Base-by-base conservation (phyloP, 2,113 vertebrate species). In the Lipophrys pholis region DNA sequence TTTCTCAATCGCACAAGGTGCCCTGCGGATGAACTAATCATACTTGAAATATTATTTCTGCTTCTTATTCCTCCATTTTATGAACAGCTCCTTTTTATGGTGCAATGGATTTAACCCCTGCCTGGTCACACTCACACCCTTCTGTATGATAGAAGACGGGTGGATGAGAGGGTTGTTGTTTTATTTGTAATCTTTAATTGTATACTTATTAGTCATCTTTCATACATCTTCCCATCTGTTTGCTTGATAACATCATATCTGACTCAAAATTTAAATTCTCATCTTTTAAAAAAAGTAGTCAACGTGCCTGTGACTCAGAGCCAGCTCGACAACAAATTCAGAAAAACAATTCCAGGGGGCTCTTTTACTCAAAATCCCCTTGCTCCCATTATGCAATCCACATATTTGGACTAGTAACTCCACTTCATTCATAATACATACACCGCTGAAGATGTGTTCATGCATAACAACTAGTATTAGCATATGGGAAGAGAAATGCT, bases 11-110 rank as follows among this genome's bases (percentile, higher is more conserved):
- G 86, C 90, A 91, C 76, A 94, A 95, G 93, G 94, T 95, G 94
- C 89, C 93, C 91, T 94, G 88, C 82, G 91, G 91, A 94, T 95
- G 92, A 97, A 96, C 92, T 94, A 95, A 95, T 94, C 87, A 92
- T 94, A 93, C 89, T 91, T 93, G 95, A 97, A 96, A 94, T 94
- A 96, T 94, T 95, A 94, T 94, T 95, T 96, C 93, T 94, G 89
- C 91, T 92, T 90, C 93, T 95, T 95, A 94, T 95, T 94, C 84
- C 83, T 87, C 82, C 93, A 93, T 94, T 94, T 93, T 93, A 94
- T 94, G 90, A 93, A 92, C 90, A 93, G 93, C 91, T 89, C 90
- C 81, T 90, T 93, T 95, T 94, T 94, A 94, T 92, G 92, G 90
- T 89, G 92, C 92, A 88, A 88, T 92, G 90, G 85, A 88, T 94